These are phyloP conservation scores for Scomber scombrus DNA, from an alignment of 2,113 vertebrate genomes.

Conservation along the genomic window DNA sequence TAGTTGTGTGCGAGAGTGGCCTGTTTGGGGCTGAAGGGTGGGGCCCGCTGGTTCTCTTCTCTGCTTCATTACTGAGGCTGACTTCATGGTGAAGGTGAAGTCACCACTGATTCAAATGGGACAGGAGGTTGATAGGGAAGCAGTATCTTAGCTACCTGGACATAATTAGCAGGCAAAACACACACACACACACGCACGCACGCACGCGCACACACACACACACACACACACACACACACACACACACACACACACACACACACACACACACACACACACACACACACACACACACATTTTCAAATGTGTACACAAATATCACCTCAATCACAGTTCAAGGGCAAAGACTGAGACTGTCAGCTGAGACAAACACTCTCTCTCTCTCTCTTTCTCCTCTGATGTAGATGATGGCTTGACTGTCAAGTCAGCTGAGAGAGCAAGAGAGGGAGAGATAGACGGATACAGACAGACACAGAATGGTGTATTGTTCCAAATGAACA, in stretches of 20 bases:
- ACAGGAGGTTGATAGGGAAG: conserved; percentile 3
- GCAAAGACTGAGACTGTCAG: neutral
- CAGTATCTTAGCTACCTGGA: conserved; percentile 16
- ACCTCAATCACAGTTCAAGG: conserved; percentile 18
- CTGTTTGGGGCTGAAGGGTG: conserved; percentile 50
- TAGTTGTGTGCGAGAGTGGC: conserved; percentile 32
- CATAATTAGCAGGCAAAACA: neutral
- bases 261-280: neutral
- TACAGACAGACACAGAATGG: conserved; percentile 61
- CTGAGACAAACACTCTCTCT: conserved; percentile 7
- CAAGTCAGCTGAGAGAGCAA: conserved; percentile 60
- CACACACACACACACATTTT: neutral
- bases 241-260: neutral
- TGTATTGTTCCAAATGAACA: conserved; percentile 82
- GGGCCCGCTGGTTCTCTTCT: conserved; percentile 40
- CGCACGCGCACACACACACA: neutral
- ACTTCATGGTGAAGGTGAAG: conserved; percentile 83
- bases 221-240: neutral
- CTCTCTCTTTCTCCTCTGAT: neutral
- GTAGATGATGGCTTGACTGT: conserved; percentile 43
- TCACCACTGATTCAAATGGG: conserved; percentile 68
- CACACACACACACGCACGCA: neutral
- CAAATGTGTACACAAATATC: neutral
- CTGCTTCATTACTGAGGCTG: conserved; percentile 82
- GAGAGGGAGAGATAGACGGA: conserved; percentile 31